Evolutionary conservation across 2,113 vertebrate species (phyloP).

Genomic region (Paracanthobrama guichenoti): DNA sequence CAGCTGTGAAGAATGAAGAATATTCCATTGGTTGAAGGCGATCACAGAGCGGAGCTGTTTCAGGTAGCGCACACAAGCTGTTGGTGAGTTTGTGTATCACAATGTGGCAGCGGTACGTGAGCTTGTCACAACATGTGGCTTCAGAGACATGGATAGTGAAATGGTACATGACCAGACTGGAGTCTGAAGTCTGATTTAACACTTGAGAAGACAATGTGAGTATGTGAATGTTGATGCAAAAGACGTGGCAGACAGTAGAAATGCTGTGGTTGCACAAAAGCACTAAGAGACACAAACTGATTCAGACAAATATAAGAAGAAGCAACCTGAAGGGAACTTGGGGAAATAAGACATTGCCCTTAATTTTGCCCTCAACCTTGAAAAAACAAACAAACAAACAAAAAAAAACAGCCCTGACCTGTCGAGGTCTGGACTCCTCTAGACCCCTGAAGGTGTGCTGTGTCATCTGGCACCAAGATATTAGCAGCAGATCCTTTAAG

Average conservation of each 20-base stretch:
- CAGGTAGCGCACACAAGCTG: slow-evolving; percentile 5
- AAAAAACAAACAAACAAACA: too few relatives aligned
- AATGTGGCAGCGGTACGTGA: slow-evolving; percentile 11
- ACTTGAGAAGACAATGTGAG: slow-evolving; percentile 35
- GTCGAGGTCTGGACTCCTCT: too few relatives aligned
- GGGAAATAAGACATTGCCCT: background rate
- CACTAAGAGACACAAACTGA: background rate
- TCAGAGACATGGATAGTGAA: background rate
- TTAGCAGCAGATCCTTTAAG: too few relatives aligned
- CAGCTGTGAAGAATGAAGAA: background rate
- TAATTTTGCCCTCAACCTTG: background rate
- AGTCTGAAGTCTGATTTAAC: background rate
- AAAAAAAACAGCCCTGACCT: too few relatives aligned
- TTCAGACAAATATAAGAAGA: slow-evolving; percentile 7
- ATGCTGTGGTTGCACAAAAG: background rate
- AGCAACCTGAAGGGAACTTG: background rate
- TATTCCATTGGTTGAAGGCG: background rate
- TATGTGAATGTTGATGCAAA: background rate
- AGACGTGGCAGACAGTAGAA: background rate
- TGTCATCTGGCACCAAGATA: too few relatives aligned
- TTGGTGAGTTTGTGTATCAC: background rate
- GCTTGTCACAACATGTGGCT: slow-evolving; percentile 35
- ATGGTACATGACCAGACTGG: slow-evolving; percentile 11
- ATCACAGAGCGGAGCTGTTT: background rate
- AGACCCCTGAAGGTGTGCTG: too few relatives aligned